Evolutionary conservation across 1,140 invertebrate genomes (phyloP), one percentile per base, ranked within the genome.

Genomic region (Diuraphis noxia): DNA sequence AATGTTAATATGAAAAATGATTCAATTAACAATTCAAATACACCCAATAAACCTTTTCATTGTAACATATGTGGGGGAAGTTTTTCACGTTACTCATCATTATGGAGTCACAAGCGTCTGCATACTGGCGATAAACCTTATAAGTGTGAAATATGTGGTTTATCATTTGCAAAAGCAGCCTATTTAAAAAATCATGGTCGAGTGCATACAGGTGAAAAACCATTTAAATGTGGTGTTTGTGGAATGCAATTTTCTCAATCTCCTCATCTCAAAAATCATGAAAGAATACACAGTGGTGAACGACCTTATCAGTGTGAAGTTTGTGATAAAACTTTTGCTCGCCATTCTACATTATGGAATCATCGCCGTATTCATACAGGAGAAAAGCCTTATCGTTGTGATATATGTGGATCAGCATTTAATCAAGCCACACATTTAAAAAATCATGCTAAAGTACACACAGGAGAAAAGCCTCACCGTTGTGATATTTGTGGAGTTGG

Each of bases 351-450:
- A 1, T 94, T 98, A 72, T 98, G 97, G 96, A 98, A 98, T 94
- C 98, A 99, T 93, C 95, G 98, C 81, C 96, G 98, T 92, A 99
- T 99, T 92, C 98, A 99, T 93, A 99, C 98, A 8, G 97, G 97
- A 34, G 97, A 98, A 94, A 98, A 98, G 94, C 97, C 97, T 21
- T 97, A 97, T 93, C 96, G 96, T 92, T 97, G 97, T 94, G 96
- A 97, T 88, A 96, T 96, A 52, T 97, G 97, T 93, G 96, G 96
- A 4, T 97, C 96, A 13, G 96, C 96, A 41, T 97, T 97, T 93
- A 97, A 97, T 93, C 97, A 97, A 94, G 97, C 97, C 2, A 97
- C 97, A n/a, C 97, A 97, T 94, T 94, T 97, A 41, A 97, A 97
- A 93, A 97, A 97, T 94, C 97, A 97, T 92, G 96, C 96, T 36